phyloP scores from a whole-genome alignment of 2,113 vertebrate genomes.

The Xenus cinereus region DNA sequence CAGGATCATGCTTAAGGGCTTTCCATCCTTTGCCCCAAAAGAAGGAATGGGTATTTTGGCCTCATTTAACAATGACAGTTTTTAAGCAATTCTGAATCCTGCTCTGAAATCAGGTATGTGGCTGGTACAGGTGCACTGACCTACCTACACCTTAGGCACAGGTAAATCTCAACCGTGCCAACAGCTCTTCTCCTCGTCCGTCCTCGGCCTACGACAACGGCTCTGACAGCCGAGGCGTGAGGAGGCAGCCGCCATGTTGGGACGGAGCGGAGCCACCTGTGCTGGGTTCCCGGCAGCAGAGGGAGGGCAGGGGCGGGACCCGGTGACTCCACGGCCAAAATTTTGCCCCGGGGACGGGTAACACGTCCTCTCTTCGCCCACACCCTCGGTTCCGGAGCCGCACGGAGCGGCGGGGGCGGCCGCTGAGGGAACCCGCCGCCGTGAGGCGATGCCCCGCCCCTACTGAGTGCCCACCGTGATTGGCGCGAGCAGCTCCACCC shows the following conservation, averaged over 20 bases:
- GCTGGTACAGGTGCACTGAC: too few relatives aligned
- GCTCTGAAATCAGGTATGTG: too few relatives aligned
- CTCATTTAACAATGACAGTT: background rate
- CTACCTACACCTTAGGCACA: background rate
- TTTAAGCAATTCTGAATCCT: background rate
- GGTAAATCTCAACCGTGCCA: background rate
- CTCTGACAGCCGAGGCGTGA: background rate
- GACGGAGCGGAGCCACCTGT: background rate
- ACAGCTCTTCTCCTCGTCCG: background rate
- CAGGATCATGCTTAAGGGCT: accelerated
- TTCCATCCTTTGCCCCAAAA: accelerated
- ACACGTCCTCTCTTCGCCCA: accelerated
- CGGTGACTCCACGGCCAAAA: too few relatives aligned
- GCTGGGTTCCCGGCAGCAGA: background rate
- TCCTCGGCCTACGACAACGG: background rate
- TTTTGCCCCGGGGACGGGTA: accelerated
- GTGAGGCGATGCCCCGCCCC: accelerated
- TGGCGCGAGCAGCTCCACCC: background rate
- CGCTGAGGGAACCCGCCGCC: accelerated
- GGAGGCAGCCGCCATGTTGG: background rate
- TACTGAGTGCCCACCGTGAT: background rate
- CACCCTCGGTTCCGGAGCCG: accelerated
- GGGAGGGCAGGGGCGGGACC: background rate
- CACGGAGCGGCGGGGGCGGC: accelerated
- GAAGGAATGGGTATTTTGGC: background rate